Evolutionary conservation across 2,797 vertebrate species (phyloP), one percentile per base, ranked within the genome.

Genomic region (Cottoperca gobio): DNA sequence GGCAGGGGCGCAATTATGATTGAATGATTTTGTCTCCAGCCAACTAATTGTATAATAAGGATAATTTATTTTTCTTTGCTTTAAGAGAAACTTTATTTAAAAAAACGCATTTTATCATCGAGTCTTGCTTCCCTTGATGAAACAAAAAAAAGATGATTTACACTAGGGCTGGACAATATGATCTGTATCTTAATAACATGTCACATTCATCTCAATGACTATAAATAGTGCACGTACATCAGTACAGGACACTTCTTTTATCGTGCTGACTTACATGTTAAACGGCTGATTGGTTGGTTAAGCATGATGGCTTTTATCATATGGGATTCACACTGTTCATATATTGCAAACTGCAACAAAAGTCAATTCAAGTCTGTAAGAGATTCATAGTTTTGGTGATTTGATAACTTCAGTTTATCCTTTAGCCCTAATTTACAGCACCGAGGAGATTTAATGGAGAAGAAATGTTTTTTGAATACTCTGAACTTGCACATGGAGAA

Each of bases 251-350:
- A 62, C 39, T 28, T 23, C 13, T 19, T 50, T 58, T 58, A 17
- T 12, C 3, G 0, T 23, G 46, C 60, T 53, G 33, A 28, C 12
- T 37, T 28, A 45, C 28, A 35, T 28, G 58, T 63, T 26, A 39
- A 68, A 62, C 35, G 24, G 26, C 49, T 31, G 21, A 24, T 6
- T 67, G 33, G 40, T 49, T 35, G 57, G 24, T 19, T 39, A n/a
- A 39, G 64, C 53, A 49, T 70, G 54, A 74, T 17, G 5, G 23
- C 45, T 49, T 70, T 61, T 14, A 52, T 61, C 43, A 71, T 28
- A 35, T 17, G 2, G 4, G 21, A 31, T 63, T 61, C 24, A 61
- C 45, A 65, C 19, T 24, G 60, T 21, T 70, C 8, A 42, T n/a
- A 8, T 14, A 7, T 3, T 57, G 17, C 65, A 42, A 61, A 28